Percentiles rank a stretch among this genome's conserved stretches.
Evolutionary conservation across 2,113 vertebrate genomes (phyloP).

Genomic region (Rhodinocichla rosea): DNA sequence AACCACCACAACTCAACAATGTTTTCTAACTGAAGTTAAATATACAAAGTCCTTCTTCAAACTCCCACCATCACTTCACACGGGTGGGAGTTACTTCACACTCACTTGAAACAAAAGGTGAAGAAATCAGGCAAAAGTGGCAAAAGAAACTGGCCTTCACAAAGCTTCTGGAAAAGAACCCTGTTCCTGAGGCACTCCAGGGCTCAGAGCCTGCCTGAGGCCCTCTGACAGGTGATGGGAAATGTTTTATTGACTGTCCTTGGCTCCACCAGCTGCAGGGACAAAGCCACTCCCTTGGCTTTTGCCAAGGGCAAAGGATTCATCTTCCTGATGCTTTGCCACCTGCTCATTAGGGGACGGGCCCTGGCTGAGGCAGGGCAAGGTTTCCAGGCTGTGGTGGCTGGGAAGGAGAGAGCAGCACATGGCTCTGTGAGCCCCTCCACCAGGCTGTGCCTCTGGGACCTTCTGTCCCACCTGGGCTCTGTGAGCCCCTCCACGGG

Average conservation of each 20-base stretch:
- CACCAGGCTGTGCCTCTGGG: rapidly evolving
- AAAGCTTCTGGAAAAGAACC: not conserved
- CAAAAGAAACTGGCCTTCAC: not conserved
- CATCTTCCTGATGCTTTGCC: not conserved
- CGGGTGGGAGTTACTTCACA: not conserved
- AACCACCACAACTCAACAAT: too few species aligned
- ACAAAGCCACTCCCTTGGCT: not conserved
- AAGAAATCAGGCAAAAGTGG: not conserved
- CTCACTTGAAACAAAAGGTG: not conserved
- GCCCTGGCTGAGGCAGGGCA: not conserved
- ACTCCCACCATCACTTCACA: not conserved
- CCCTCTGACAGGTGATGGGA: not conserved
- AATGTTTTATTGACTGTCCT: not conserved
- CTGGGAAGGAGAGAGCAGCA: not conserved
- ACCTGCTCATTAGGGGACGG: not conserved
- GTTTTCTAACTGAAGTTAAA: not conserved
- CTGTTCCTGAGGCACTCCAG: not conserved
- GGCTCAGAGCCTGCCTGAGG: not conserved
- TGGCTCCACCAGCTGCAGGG: not conserved
- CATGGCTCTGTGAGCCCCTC: too few species aligned
- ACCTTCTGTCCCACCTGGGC: not conserved
- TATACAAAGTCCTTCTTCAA: not conserved
- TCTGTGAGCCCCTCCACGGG: too few species aligned
- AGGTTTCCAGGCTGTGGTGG: not conserved
- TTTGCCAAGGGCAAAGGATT: not conserved